phyloP scores from a whole-genome alignment of 2,888 invertebrate genomes.

The Athalia circularis region DNA sequence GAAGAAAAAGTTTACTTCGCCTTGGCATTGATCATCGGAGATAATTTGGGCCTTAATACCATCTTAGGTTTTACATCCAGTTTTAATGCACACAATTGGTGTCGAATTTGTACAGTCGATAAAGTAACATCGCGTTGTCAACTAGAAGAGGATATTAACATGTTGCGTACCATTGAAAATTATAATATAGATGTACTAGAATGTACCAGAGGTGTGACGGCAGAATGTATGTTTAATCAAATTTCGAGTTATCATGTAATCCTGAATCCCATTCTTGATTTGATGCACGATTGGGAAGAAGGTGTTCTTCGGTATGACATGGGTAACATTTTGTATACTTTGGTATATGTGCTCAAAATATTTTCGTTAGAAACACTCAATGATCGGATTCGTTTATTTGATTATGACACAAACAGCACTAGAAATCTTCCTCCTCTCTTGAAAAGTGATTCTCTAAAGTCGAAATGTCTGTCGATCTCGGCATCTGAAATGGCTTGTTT shows the following conservation, averaged over 20 bases:
- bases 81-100: constrained; percentile 48
- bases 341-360: constrained; percentile 36
- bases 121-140: constrained; percentile 39
- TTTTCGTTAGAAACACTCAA: constrained; percentile 12
- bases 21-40: constrained; percentile 49
- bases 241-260: constrained; percentile 49
- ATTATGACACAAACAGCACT: constrained; percentile 47
- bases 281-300: constrained; percentile 53
- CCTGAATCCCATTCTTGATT: constrained; percentile 51
- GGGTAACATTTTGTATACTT: constrained; percentile 47
- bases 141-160: constrained; percentile 42
- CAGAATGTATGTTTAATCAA: constrained; percentile 52
- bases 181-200: constrained; percentile 47
- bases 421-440: constrained; percentile 51
- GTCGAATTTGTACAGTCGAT: constrained; percentile 50
- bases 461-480: neutral
- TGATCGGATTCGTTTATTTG: constrained; percentile 37
- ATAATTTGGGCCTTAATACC: constrained; percentile 51
- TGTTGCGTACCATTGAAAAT: constrained; percentile 46
- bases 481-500: constrained; percentile 11
- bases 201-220: constrained; percentile 48
- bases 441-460: constrained; percentile 44
- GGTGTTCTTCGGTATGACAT: constrained; percentile 50
- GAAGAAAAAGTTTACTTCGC: constrained; percentile 48
- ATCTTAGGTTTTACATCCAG: constrained; percentile 50